Percentiles rank a stretch among this genome's conserved stretches.
phyloP scores from a whole-genome alignment of 30 jellyfish, hydroid and myxozoan species.

The Aurelia coerulea region DNA sequence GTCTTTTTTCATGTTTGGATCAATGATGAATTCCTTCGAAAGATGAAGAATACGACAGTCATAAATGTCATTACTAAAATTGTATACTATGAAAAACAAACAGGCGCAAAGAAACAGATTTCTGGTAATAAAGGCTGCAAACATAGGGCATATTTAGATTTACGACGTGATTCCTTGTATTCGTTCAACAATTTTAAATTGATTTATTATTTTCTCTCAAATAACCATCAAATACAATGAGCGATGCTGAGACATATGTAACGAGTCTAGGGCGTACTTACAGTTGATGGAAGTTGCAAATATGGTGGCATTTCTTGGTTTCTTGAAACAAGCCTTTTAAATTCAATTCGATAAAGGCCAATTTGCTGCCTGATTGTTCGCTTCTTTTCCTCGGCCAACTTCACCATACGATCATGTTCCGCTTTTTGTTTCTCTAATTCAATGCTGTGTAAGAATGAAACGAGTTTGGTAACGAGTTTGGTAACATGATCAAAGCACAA shows the following conservation, averaged over 20 bases:
- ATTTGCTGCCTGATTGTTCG: slow-evolving; percentile 69
- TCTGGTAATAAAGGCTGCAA: no score
- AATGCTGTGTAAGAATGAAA: slow-evolving; percentile 50
- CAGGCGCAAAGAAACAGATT: neutral
- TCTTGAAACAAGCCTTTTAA: slow-evolving; percentile 56
- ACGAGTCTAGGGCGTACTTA: slow-evolving; percentile 5
- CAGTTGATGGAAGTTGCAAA: slow-evolving; percentile 78
- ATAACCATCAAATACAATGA: no score
- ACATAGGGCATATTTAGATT: no score
- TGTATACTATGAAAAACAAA: neutral
- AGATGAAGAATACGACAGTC: neutral
- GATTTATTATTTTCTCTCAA: no score
- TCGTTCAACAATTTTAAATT: no score
- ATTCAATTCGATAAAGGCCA: slow-evolving; percentile 69
- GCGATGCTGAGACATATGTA: no score
- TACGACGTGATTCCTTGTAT: no score
- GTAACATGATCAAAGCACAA: no score
- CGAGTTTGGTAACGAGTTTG: no score
- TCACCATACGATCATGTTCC: slow-evolving; percentile 92
- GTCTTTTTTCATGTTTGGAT: slow-evolving; percentile 85
- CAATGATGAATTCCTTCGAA: slow-evolving; percentile 90
- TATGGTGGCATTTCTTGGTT: slow-evolving; percentile 82
- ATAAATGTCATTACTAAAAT: neutral
- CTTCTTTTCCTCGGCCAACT: slow-evolving; percentile 91
- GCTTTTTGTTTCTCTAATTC: slow-evolving; percentile 97